These are phyloP conservation scores for Morinoia aosen DNA, from an alignment of 2,888 invertebrate species.

Conservation along the genomic window DNA sequence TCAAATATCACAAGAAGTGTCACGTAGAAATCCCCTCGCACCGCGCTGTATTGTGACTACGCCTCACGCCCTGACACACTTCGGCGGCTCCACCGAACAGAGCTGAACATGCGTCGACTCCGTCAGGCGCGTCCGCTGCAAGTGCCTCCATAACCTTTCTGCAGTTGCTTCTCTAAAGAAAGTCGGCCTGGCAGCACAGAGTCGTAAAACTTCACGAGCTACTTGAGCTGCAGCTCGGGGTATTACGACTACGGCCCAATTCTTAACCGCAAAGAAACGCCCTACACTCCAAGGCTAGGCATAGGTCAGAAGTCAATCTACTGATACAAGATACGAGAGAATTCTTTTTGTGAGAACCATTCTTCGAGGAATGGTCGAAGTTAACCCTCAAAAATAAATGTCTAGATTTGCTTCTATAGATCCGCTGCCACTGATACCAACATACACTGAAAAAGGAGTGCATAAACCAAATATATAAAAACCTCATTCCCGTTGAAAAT, in stretches of 20 bases:
- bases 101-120: neutral
- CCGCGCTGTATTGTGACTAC: neutral
- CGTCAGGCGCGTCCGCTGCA: neutral
- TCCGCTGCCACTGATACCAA: neutral
- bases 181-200: neutral
- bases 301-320: neutral
- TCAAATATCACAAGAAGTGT: too few species aligned
- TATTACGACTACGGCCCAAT: neutral
- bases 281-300: neutral
- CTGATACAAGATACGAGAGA: neutral
- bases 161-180: neutral
- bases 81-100: neutral
- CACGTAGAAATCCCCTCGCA: too few species aligned
- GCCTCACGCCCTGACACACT: neutral
- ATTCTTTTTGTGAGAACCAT: neutral
- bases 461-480: too few species aligned
- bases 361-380: neutral
- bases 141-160: neutral
- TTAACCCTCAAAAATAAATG: neutral
- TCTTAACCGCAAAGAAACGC: neutral
- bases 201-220: constrained; percentile 2
- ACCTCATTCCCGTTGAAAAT: too few species aligned
- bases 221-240: neutral
- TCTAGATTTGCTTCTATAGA: neutral
- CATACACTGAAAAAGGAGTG: too few species aligned